These are phyloP conservation scores for Embiotoca jacksoni DNA, from an alignment of 2,113 vertebrate genomes.

Conservation along the genomic window DNA sequence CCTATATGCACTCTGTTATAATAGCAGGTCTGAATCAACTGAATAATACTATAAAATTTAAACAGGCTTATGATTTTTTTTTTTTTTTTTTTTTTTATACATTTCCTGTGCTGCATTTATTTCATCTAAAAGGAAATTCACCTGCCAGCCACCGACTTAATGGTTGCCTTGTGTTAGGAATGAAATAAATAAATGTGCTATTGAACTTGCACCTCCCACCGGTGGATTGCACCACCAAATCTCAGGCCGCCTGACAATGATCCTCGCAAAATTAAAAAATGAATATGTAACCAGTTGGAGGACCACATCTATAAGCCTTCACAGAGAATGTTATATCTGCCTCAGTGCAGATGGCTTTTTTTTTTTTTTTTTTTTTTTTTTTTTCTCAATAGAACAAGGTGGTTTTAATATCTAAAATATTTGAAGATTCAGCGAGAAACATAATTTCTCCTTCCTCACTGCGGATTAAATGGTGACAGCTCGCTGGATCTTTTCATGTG, in stretches of 20 bases:
- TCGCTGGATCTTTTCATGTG: slow-evolving; percentile 73
- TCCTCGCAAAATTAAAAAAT: slow-evolving; percentile 72
- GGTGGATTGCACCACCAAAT: slow-evolving; percentile 35
- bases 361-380: slow-evolving; percentile 11
- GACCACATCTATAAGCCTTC: slow-evolving; percentile 51
- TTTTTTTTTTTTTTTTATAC: not conserved
- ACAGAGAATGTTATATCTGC: slow-evolving; percentile 64
- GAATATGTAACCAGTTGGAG: slow-evolving; percentile 60
- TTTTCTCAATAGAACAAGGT: slow-evolving; percentile 61
- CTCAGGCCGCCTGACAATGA: slow-evolving; percentile 43
- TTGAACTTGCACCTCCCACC: slow-evolving; percentile 25
- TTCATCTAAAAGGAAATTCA: slow-evolving; percentile 12
- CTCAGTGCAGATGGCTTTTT: slow-evolving; percentile 57
- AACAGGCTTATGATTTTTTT: slow-evolving; percentile 19
- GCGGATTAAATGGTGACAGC: slow-evolving; percentile 74
- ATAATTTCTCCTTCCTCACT: slow-evolving; percentile 46
- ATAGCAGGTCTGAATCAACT: slow-evolving; percentile 19
- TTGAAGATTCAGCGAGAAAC: slow-evolving; percentile 78
- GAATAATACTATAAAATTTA: slow-evolving; percentile 11
- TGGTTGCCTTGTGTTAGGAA: slow-evolving; percentile 16
- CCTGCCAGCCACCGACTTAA: slow-evolving; percentile 24
- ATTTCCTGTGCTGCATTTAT: not conserved
- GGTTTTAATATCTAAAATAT: slow-evolving; percentile 74
- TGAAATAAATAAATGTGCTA: slow-evolving; percentile 19
- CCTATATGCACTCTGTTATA: not conserved